Evolutionary conservation across 2,113 vertebrate genomes (phyloP).

Genomic region (Pachypanchax playfairii): DNA sequence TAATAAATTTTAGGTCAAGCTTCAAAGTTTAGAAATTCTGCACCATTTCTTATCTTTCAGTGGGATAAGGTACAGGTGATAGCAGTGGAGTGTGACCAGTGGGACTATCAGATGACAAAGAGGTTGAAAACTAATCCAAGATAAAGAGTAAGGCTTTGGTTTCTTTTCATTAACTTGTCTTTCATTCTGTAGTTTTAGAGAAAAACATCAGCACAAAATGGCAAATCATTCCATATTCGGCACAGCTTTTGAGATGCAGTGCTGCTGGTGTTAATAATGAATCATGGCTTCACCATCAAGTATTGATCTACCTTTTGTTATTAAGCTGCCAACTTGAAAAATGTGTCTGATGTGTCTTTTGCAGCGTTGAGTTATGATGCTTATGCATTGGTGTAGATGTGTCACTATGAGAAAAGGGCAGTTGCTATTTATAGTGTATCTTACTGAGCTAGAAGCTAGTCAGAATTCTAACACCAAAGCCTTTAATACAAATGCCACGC

Average conservation of each 20-base stretch:
- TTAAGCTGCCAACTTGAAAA: slow-evolving; percentile 28
- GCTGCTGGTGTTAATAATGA: slow-evolving; percentile 38
- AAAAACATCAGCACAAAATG: slow-evolving; percentile 19
- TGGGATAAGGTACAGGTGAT: slow-evolving; percentile 47
- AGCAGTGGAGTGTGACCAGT: slow-evolving; percentile 35
- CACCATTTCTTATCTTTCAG: slow-evolving; percentile 38
- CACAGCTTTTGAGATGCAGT: not conserved
- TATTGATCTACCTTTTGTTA: slow-evolving; percentile 39
- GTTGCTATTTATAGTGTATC: slow-evolving; percentile 65
- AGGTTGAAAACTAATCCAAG: slow-evolving; percentile 29
- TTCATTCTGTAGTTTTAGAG: slow-evolving; percentile 3
- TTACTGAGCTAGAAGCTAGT: slow-evolving; percentile 57
- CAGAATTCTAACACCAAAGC: slow-evolving; percentile 53
- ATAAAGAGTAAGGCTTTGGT: slow-evolving; percentile 12
- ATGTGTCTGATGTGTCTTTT: slow-evolving; percentile 33
- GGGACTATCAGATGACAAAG: slow-evolving; percentile 49
- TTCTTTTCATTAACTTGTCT: slow-evolving; percentile 36
- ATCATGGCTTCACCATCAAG: slow-evolving; percentile 19
- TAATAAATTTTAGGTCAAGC: no score
- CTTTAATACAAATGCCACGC: slow-evolving; percentile 36
- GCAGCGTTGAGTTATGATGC: slow-evolving; percentile 25
- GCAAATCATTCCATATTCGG: slow-evolving; percentile 27
- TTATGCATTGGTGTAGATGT: slow-evolving; percentile 43
- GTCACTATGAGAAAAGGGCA: slow-evolving; percentile 62
- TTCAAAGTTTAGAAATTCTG: slow-evolving; percentile 11